A percentile compares a stretch with the other conserved stretches of the same genome.
phyloP scores from a whole-genome alignment of 1,140 invertebrate species.

The Diploscapter pachys region DNA sequence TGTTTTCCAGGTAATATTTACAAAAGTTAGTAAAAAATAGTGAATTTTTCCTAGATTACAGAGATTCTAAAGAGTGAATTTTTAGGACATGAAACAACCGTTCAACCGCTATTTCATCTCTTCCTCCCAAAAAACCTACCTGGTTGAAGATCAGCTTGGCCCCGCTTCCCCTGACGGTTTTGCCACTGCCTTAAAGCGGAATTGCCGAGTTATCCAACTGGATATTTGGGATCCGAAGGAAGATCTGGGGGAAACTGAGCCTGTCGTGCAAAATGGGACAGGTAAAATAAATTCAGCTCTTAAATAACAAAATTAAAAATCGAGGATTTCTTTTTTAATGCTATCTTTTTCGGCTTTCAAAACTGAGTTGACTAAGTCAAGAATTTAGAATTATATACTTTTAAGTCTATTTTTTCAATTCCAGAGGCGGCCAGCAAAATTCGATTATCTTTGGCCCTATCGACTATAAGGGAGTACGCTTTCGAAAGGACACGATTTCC shows the following conservation, averaged over 20 bases:
- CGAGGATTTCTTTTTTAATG: no score
- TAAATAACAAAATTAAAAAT: no score
- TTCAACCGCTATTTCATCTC: conserved; percentile 69
- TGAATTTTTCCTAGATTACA: conserved; percentile 62
- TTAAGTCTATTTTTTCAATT: background rate
- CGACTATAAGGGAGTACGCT: conserved; percentile 65
- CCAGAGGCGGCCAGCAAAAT: conserved; percentile 64
- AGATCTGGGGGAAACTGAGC: conserved; percentile 64
- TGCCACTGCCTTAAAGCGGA: conserved; percentile 54
- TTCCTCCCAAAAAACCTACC: conserved; percentile 70
- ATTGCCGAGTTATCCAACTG: conserved; percentile 62
- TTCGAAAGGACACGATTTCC: conserved; percentile 62
- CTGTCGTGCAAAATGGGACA: conserved; percentile 65
- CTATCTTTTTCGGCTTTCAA: no score
- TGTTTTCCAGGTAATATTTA: conserved; percentile 59
- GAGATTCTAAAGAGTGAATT: no score
- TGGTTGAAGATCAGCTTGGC: conserved; percentile 66
- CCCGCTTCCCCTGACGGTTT: conserved; percentile 65
- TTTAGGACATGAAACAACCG: conserved; percentile 57
- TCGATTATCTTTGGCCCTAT: conserved; percentile 64
- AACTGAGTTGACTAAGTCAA: no score
- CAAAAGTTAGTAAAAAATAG: conserved; percentile 53
- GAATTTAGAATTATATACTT: no score
- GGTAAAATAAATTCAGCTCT: conserved; percentile 59
- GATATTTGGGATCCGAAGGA: conserved; percentile 65